Evolutionary conservation across 2,888 invertebrate species (phyloP).

Genomic region (Agriotes lineatus): DNA sequence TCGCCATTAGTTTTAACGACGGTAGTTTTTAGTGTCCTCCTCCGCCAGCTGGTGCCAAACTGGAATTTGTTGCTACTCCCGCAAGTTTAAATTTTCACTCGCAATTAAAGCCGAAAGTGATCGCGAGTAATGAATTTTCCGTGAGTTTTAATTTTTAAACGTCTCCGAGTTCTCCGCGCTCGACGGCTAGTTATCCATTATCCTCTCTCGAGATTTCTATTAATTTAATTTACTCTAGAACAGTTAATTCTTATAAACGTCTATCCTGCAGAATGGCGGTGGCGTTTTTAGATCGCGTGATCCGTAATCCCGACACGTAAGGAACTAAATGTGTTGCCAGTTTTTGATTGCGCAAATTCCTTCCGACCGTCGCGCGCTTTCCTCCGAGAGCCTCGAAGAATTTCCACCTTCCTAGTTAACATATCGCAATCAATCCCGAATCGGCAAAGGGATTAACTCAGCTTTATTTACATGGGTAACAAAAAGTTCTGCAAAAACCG

Average conservation of each 20-base stretch:
- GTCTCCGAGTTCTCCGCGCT: conserved; percentile 15
- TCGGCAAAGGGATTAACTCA: neutral
- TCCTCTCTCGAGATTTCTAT: conserved; percentile 34
- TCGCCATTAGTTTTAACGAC: conserved; percentile 29
- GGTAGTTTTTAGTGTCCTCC: conserved; percentile 23
- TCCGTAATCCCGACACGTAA: conserved; percentile 36
- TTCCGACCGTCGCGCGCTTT: neutral
- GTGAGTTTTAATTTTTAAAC: conserved; percentile 32
- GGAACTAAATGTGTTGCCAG: conserved; percentile 29
- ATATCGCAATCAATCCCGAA: conserved; percentile 4
- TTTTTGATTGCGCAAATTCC: conserved; percentile 36
- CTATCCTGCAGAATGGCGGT: conserved; percentile 29
- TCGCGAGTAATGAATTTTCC: conserved; percentile 4
- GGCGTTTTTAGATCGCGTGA: conserved; percentile 38
- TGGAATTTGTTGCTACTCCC: conserved; percentile 19
- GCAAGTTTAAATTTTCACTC: conserved; percentile 18
- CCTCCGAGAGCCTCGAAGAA: neutral
- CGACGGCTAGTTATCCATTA: conserved; percentile 38
- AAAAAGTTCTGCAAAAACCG: no score
- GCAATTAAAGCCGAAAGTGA: neutral
- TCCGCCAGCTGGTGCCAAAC: conserved; percentile 15
- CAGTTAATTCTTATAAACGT: conserved; percentile 39
- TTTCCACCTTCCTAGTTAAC: conserved; percentile 8
- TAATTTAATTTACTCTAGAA: conserved; percentile 36
- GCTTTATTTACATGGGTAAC: no score